A percentile compares a stretch with the other conserved stretches of the same genome.
Evolutionary conservation across 1,140 invertebrate species (phyloP).

Genomic region (Druon quercuslanigerum): DNA sequence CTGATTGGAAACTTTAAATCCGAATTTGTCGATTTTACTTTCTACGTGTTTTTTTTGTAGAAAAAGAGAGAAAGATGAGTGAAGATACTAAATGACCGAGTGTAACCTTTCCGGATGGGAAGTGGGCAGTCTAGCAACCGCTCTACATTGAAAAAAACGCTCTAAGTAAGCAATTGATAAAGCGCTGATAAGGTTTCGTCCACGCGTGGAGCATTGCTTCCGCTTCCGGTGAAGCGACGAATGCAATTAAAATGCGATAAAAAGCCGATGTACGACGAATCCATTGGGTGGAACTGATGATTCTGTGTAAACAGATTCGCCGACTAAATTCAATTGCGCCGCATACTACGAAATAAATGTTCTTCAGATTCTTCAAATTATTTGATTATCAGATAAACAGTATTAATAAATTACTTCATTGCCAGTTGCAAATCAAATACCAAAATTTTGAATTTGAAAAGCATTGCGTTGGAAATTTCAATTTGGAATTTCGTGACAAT

Average conservation of each 20-base stretch:
- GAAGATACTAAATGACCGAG: constrained; percentile 20
- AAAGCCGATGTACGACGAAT: background rate
- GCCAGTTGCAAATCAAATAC: too few species aligned
- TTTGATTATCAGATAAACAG: too few species aligned
- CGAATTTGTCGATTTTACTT: too few species aligned
- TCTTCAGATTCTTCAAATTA: too few species aligned
- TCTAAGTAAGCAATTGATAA: constrained; percentile 26
- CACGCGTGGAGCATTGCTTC: constrained; percentile 12
- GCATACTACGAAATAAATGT: too few species aligned
- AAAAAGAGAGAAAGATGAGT: background rate
- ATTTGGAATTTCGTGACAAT: too few species aligned
- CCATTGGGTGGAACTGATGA: background rate
- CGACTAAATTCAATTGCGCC: too few species aligned
- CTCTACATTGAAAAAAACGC: constrained; percentile 19
- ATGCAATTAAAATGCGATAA: background rate
- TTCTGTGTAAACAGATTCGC: background rate
- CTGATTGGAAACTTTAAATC: too few species aligned
- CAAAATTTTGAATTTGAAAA: too few species aligned
- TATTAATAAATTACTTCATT: too few species aligned
- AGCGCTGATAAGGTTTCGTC: constrained; percentile 1
- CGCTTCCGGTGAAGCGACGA: constrained; percentile 7
- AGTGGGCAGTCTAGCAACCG: constrained; percentile 1
- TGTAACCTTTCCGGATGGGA: constrained; percentile 28
- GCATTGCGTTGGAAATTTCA: too few species aligned
- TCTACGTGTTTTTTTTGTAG: too few species aligned